Conservation (phyloP, 2,888 invertebrate genomes). For the Adela reaumurella region DNA sequence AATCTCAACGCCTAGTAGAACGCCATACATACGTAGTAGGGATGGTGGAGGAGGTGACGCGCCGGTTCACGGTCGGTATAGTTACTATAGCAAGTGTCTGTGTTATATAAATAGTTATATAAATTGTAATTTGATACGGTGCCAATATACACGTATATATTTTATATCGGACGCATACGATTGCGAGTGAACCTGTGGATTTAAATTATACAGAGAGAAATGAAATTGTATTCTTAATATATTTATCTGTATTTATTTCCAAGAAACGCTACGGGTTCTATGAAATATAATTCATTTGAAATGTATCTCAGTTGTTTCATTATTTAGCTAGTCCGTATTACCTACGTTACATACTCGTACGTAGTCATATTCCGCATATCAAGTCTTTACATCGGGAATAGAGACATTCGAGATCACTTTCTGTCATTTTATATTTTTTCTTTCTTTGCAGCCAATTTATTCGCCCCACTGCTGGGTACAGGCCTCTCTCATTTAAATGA, state of each 20-base stretch:
- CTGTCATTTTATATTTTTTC: too few species aligned
- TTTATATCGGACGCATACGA: constrained; percentile 2
- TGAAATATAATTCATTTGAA: constrained; percentile 51
- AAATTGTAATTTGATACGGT: neutral
- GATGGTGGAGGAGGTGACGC: too few species aligned
- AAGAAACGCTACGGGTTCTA: constrained; percentile 57
- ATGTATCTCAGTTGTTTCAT: constrained; percentile 13
- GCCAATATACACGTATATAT: neutral
- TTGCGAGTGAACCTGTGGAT: constrained; percentile 1
- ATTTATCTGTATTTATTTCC: constrained; percentile 13
- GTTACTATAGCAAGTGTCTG: neutral
- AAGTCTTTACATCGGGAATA: too few species aligned
- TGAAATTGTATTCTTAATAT: neutral
- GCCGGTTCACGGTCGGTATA: constrained; percentile 1
- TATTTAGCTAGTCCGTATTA: neutral
- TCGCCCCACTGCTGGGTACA: too few species aligned
- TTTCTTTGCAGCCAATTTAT: too few species aligned
- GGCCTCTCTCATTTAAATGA: too few species aligned
- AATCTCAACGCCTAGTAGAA: too few species aligned
- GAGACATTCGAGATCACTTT: too few species aligned
- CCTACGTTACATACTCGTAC: too few species aligned
- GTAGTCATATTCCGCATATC: too few species aligned
- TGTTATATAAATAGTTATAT: neutral
- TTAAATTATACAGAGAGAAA: neutral
- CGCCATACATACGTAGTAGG: too few species aligned